Percentiles rank a stretch among this genome's conserved stretches.
Evolutionary conservation across 2,888 invertebrate species (phyloP).

Genomic region (Blastobasis lacticolella): DNA sequence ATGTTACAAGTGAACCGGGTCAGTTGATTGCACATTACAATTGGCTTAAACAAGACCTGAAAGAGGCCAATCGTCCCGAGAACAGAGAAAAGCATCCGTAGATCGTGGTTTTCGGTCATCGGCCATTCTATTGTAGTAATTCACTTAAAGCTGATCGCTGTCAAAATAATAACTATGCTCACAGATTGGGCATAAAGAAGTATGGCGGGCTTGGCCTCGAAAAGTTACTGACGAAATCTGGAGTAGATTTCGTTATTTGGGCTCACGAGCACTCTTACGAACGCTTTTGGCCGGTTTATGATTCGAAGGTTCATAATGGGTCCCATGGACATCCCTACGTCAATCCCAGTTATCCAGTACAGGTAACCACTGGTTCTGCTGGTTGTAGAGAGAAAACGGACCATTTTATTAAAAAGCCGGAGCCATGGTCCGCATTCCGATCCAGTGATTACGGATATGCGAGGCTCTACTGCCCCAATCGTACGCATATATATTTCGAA

Average conservation of each 20-base stretch:
- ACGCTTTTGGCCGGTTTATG: neutral
- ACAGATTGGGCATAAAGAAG: neutral
- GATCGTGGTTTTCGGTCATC: conserved; percentile 84
- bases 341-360: neutral
- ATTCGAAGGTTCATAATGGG: neutral
- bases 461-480: conserved; percentile 54
- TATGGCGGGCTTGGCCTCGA: neutral
- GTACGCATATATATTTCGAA: neutral
- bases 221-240: neutral
- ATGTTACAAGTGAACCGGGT: neutral
- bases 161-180: neutral
- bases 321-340: neutral
- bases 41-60: neutral
- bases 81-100: conserved; percentile 73
- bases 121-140: conserved; percentile 89
- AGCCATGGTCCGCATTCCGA: conserved; percentile 88
- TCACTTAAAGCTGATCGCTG: neutral
- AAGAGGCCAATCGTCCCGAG: neutral
- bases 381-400: neutral
- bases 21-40: neutral
- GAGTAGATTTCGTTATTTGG: neutral
- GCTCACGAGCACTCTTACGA: neutral
- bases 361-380: neutral
- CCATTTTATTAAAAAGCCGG: neutral
- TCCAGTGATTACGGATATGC: conserved; percentile 90